Base-by-base conservation (phyloP, 1,140 invertebrate species). In the Reticulitermes speratus region DNA sequence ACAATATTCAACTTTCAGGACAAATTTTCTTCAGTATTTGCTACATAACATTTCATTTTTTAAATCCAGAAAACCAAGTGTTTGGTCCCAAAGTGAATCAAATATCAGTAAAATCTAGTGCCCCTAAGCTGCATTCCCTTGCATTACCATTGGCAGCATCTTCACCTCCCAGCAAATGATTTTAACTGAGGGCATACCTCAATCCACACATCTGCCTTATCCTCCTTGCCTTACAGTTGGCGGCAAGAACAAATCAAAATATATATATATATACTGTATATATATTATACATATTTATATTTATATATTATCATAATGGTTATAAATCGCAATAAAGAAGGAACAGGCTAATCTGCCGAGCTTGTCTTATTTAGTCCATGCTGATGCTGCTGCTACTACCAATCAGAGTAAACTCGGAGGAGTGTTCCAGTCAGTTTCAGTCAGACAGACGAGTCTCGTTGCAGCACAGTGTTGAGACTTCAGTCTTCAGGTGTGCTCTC, bases 181-280 rank as follows among this genome's bases (percentile, higher is more conserved):
- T 55, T 86, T 59, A 84, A 84, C n/a, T 84, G 52, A 52, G 83
- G 83, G 52, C 83, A 55, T 84, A 19, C 55, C 45, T 44, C 45
- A 84, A 84, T 84, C 44, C 45, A 45, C 83, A 52, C 83, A 45
- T 30, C 52, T 30, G n/a, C 83, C 52, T 48, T 59, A 75, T 52
- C 48, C 52, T 83, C 30, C 85, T 82, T 44, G 85, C 85, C 85
- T 86, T 86, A 82, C 81, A 82, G 81, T 82, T 48, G 44, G 44
- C 30, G 52, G 85, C 85, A 86, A 86, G 85, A 86, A 86, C 85
- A 86, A 82, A 86, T 86, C 85, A 86, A 86, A 81, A 86, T 82
- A 69, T 82, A 83, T 86, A 82, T 86, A 82, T 86, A 82, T 86
- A 86, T 82, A 86, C 81, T 83, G 85, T 86, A 65, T 45, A 84